Evolutionary conservation across 1,140 invertebrate genomes (phyloP).

Genomic region (Orchestia grillus): DNA sequence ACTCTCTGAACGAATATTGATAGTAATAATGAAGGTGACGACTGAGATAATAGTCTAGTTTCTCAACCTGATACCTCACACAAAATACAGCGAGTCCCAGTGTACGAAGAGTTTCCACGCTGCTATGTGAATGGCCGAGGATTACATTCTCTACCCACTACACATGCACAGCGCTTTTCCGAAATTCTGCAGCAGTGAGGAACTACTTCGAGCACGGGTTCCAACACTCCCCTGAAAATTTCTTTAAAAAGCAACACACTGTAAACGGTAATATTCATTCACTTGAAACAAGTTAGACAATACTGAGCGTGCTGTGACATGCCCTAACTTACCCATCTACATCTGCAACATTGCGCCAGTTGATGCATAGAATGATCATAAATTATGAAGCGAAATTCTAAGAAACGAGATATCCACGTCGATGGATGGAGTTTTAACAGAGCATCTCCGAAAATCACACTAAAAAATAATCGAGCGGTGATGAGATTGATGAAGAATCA

Average conservation of each 20-base stretch:
- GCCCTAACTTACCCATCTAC: neutral
- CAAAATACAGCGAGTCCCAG: too few relatives aligned
- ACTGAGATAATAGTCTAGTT: neutral
- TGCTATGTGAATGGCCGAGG: too few relatives aligned
- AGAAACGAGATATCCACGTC: neutral
- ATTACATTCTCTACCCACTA: too few relatives aligned
- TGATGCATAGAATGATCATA: neutral
- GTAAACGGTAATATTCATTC: too few relatives aligned
- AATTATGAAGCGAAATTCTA: neutral
- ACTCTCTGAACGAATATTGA: neutral
- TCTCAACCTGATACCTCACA: neutral
- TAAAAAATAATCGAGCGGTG: neutral
- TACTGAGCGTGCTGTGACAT: neutral
- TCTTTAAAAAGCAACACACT: too few relatives aligned
- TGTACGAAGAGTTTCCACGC: too few relatives aligned
- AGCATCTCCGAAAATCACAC: neutral
- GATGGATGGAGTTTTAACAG: neutral
- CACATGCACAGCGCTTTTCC: too few relatives aligned
- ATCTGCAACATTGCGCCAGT: neutral
- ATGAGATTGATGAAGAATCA: neutral
- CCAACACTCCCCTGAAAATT: too few relatives aligned
- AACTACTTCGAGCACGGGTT: too few relatives aligned
- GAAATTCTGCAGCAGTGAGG: too few relatives aligned
- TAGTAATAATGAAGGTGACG: neutral
- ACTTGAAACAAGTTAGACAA: neutral